These are phyloP conservation scores for Accipiter virgatus DNA, from an alignment of 2,113 vertebrate species.

Conservation along the genomic window DNA sequence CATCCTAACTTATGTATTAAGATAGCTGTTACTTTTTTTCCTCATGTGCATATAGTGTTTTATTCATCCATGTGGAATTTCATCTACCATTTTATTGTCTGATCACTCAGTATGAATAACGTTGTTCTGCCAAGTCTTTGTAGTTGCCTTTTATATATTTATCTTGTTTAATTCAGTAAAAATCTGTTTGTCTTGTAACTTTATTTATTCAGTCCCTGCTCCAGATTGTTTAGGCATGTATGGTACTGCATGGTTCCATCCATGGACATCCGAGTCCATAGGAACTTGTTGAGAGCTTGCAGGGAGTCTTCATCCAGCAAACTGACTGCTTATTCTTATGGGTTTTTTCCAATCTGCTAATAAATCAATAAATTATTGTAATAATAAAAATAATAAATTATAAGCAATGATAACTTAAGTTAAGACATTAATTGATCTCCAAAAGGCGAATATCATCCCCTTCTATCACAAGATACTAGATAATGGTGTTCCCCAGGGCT, in stretches of 20 bases:
- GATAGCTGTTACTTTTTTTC: background rate
- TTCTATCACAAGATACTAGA: background rate
- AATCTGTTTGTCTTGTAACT: background rate
- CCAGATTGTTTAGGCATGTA: background rate
- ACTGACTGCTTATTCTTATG: background rate
- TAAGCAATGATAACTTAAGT: background rate
- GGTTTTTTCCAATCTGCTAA: background rate
- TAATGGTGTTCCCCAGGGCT: background rate
- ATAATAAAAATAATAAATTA: background rate
- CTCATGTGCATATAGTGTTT: background rate
- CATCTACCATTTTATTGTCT: background rate
- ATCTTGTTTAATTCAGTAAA: background rate
- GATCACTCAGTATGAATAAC: background rate
- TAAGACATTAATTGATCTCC: background rate
- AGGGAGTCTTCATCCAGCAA: background rate
- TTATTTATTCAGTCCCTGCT: background rate
- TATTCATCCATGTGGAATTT: background rate
- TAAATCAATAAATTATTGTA: background rate
- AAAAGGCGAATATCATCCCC: accelerated
- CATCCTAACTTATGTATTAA: background rate
- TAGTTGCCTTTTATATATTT: background rate
- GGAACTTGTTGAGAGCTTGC: background rate
- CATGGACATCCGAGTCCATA: background rate
- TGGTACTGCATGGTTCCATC: background rate
- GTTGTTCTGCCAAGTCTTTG: background rate